Conservation (phyloP, 2,888 invertebrate genomes). For the Trichogramma evanescens region DNA sequence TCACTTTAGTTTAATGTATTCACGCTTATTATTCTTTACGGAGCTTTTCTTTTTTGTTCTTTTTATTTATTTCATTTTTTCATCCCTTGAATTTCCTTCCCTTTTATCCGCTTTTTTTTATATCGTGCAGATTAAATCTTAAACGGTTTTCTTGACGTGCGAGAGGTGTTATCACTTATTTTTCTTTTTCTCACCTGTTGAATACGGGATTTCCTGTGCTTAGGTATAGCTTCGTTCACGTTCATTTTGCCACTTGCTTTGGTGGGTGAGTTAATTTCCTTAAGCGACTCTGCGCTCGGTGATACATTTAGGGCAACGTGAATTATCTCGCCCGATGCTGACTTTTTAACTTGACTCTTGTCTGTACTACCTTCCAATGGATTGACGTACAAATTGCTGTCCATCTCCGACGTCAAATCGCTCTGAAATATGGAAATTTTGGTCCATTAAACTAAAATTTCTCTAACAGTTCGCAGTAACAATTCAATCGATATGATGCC, state of each 20-base stretch:
- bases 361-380: slow-evolving; percentile 55
- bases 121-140: no score
- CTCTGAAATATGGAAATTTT: slow-evolving; percentile 39
- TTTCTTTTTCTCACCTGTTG: slow-evolving; percentile 58
- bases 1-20: background rate
- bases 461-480: no score
- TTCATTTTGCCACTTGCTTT: slow-evolving; percentile 50
- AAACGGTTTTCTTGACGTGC: background rate
- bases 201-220: slow-evolving; percentile 79
- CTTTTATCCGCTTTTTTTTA: no score
- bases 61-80: background rate
- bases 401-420: slow-evolving; percentile 66
- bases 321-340: slow-evolving; percentile 71
- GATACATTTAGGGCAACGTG: slow-evolving; percentile 45
- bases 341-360: slow-evolving; percentile 59
- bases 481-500: no score
- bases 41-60: background rate
- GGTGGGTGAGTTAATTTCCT: slow-evolving; percentile 47
- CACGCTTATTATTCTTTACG: background rate
- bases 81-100: background rate
- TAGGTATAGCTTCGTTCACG: slow-evolving; percentile 65
- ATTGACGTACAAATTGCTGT: slow-evolving; percentile 83
- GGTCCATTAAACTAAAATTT: no score
- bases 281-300: slow-evolving; percentile 49
- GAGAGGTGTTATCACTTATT: background rate